Conservation (phyloP, 2,113 vertebrate genomes). For the Redunca redunca region DNA sequence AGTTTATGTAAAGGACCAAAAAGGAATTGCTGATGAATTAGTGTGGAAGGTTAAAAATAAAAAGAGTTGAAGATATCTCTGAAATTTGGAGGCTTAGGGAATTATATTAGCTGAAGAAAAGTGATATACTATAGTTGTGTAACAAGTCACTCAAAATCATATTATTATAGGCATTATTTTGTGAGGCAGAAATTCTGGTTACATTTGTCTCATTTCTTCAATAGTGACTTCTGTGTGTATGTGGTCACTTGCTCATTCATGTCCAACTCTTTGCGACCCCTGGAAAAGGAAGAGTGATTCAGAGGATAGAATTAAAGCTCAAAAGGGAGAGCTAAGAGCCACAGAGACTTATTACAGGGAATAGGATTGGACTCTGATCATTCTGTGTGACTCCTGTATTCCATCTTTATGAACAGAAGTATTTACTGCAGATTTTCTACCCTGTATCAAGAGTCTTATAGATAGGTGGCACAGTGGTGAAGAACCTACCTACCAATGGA, state of each 20-base stretch:
- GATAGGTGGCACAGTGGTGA: background rate
- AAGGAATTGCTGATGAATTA: background rate
- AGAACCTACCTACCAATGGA: background rate
- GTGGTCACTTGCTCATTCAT: background rate
- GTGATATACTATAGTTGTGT: background rate
- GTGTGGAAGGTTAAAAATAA: background rate
- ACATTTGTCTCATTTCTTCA: background rate
- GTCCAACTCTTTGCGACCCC: background rate
- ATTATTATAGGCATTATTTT: background rate
- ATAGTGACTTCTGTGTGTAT: background rate
- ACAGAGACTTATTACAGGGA: background rate
- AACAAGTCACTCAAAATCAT: background rate
- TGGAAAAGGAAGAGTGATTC: background rate
- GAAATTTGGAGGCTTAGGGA: background rate
- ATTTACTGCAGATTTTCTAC: background rate
- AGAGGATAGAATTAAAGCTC: background rate
- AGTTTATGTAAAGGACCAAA: background rate
- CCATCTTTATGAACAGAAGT: background rate
- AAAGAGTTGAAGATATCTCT: background rate
- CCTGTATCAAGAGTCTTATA: background rate
- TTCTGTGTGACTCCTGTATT: background rate
- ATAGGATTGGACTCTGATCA: background rate
- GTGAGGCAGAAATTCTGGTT: background rate
- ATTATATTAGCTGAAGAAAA: background rate
- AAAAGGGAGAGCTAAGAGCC: background rate